A percentile compares a stretch with the other conserved stretches of the same genome.
Evolutionary conservation across 2,113 vertebrate genomes (phyloP).

Genomic region (Zootoca vivipara): DNA sequence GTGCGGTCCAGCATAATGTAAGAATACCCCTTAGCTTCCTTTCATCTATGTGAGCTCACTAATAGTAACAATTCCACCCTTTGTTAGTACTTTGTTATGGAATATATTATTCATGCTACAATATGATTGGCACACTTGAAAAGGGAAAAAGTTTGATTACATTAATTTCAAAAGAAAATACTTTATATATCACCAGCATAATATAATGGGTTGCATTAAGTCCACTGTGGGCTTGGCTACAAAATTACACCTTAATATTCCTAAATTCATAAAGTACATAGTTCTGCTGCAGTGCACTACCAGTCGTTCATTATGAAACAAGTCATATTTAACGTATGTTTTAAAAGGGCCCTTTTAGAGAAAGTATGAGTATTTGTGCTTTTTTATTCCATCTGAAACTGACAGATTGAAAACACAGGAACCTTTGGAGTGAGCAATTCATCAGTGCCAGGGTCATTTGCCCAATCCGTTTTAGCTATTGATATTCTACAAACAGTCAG

Average conservation of each 20-base stretch:
- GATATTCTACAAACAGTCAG: slow-evolving; percentile 68
- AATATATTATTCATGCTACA: slow-evolving; percentile 15
- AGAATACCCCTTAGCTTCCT: too few species aligned
- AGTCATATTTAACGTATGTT: slow-evolving; percentile 41
- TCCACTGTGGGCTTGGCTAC: slow-evolving; percentile 31
- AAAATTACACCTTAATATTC: slow-evolving; percentile 49
- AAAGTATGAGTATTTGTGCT: neutral
- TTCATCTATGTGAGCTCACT: too few species aligned
- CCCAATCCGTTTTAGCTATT: slow-evolving; percentile 60
- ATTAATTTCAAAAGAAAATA: slow-evolving; percentile 26
- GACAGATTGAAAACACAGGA: slow-evolving; percentile 36
- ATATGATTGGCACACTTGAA: slow-evolving; percentile 13
- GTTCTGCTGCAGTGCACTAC: slow-evolving; percentile 54
- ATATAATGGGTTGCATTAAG: slow-evolving; percentile 39
- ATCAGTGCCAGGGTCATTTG: slow-evolving; percentile 52
- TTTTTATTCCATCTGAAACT: slow-evolving; percentile 19
- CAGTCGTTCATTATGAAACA: slow-evolving; percentile 46
- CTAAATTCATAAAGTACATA: slow-evolving; percentile 49
- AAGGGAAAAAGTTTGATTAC: slow-evolving; percentile 30
- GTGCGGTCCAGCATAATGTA: too few species aligned
- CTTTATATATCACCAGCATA: slow-evolving; percentile 47
- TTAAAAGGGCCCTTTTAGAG: slow-evolving; percentile 24
- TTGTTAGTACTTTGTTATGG: too few species aligned
- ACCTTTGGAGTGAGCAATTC: slow-evolving; percentile 46
- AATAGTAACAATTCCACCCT: too few species aligned